Evolutionary conservation across 2,113 vertebrate genomes (phyloP).

Genomic region (Collichthys lucidus): DNA sequence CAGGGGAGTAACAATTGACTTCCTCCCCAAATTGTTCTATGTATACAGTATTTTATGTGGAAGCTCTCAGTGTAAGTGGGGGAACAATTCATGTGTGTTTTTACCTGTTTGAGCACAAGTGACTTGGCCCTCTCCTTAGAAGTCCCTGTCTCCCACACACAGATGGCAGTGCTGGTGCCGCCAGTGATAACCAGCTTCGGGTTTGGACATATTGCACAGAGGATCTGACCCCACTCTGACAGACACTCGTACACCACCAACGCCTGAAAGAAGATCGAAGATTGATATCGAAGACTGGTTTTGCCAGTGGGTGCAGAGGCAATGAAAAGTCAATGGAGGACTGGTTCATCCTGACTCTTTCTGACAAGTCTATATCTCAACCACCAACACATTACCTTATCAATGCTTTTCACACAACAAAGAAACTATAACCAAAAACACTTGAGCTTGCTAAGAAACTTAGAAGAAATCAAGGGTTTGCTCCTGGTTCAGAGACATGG

Average conservation of each 20-base stretch:
- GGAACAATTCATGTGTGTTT: too few species aligned
- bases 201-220: slow-evolving; percentile 96
- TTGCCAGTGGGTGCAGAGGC: background rate
- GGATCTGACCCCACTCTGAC: slow-evolving; percentile 97
- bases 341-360: background rate
- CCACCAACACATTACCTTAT: background rate
- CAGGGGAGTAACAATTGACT: background rate
- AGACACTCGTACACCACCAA: slow-evolving; percentile 96
- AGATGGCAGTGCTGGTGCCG: slow-evolving; percentile 94
- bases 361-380: background rate
- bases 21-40: background rate
- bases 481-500: background rate
- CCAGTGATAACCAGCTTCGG: slow-evolving; percentile 95
- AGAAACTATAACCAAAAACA: background rate
- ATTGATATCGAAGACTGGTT: background rate
- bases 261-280: slow-evolving; percentile 77
- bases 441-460: background rate
- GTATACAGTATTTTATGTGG: background rate
- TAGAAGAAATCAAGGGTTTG: background rate
- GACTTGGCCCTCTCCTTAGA: slow-evolving; percentile 95
- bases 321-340: background rate
- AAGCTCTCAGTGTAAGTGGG: background rate
- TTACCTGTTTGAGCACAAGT: slow-evolving; percentile 95
- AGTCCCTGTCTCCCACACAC: slow-evolving; percentile 95
- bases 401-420: background rate